A percentile compares a stretch with the other conserved stretches of the same genome.
Conservation (phyloP, 2,888 invertebrate genomes). For the Unio pictorum region DNA sequence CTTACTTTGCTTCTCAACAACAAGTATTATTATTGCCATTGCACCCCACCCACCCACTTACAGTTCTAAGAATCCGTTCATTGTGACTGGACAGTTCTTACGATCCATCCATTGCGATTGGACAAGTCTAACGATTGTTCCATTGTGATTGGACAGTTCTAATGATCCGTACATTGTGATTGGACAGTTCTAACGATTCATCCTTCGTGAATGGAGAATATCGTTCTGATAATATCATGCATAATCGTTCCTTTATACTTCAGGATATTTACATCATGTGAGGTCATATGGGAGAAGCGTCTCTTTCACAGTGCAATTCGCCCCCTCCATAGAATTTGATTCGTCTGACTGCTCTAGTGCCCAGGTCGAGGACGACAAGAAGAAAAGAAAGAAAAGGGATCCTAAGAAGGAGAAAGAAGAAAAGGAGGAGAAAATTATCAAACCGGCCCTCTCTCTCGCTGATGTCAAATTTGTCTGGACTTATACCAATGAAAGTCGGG, state of each 20-base stretch:
- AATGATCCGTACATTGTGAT: too few relatives aligned
- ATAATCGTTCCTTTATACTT: background rate
- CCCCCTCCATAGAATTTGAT: slow-evolving; percentile 51
- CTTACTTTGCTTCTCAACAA: too few relatives aligned
- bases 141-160: too few relatives aligned
- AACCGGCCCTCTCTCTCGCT: slow-evolving; percentile 28
- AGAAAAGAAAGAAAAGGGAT: slow-evolving; percentile 16
- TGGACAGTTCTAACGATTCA: too few relatives aligned
- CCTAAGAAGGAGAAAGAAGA: slow-evolving; percentile 7
- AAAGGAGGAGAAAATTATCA: slow-evolving; percentile 3
- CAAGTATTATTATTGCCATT: too few relatives aligned
- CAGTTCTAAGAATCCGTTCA: too few relatives aligned
- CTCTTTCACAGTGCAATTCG: slow-evolving; percentile 65
- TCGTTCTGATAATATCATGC: background rate
- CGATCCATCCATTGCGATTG: too few relatives aligned
- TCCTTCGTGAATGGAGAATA: background rate
- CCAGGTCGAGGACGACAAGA: slow-evolving; percentile 3
- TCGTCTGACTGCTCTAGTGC: slow-evolving; percentile 52
- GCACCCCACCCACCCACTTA: too few relatives aligned
- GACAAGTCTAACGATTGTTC: too few relatives aligned
- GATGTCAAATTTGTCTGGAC: slow-evolving; percentile 64
- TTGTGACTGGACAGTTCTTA: too few relatives aligned
- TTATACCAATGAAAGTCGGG: slow-evolving; percentile 55
- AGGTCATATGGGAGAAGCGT: slow-evolving; percentile 68
- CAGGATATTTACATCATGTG: slow-evolving; percentile 68